Percentiles rank a stretch among this genome's conserved stretches.
phyloP scores from a whole-genome alignment of 2,888 invertebrate genomes.

The Catonia carolina region DNA sequence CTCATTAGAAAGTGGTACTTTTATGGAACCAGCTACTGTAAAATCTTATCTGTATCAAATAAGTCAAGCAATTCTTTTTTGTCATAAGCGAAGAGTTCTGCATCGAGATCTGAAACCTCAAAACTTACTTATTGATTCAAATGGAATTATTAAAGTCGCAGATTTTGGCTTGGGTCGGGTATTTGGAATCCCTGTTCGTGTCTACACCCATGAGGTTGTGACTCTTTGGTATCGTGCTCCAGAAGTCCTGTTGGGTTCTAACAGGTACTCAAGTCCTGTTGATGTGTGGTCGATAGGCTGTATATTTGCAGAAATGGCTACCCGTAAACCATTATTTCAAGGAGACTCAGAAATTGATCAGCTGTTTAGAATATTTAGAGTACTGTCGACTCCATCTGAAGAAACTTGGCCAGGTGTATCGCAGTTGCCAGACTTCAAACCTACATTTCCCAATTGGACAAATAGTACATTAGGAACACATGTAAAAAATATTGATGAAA shows the following conservation, averaged over 20 bases:
- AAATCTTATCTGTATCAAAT: constrained; percentile 73
- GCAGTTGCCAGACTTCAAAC: constrained; percentile 86
- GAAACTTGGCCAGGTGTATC: constrained; percentile 94
- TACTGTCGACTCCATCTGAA: constrained; percentile 90
- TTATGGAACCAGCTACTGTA: constrained; percentile 76
- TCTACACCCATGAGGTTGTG: constrained; percentile 87
- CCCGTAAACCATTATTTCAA: constrained; percentile 87
- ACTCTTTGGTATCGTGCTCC: constrained; percentile 98
- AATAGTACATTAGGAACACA: constrained; percentile 63
- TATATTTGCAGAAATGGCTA: constrained; percentile 96
- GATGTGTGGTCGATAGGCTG: constrained; percentile 98
- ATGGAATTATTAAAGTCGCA: constrained; percentile 92
- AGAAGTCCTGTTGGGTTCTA: constrained; percentile 85
- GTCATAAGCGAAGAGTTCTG: constrained; percentile 83
- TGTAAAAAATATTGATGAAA: constrained; percentile 65
- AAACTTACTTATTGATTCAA: constrained; percentile 85
- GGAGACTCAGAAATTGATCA: constrained; percentile 99
- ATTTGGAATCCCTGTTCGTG: constrained; percentile 91
- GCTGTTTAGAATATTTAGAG: constrained; percentile 90
- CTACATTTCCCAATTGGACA: constrained; percentile 92
- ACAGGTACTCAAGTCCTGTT: constrained; percentile 88
- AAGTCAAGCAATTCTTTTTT: constrained; percentile 42
- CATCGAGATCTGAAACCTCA: constrained; percentile 96
- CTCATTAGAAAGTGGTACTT: constrained; percentile 66
- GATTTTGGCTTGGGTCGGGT: constrained; percentile 96